Evolutionary conservation across 1,140 invertebrate species (phyloP), one percentile per base, ranked within the genome.

Genomic region (Chironomus striatipennis): DNA sequence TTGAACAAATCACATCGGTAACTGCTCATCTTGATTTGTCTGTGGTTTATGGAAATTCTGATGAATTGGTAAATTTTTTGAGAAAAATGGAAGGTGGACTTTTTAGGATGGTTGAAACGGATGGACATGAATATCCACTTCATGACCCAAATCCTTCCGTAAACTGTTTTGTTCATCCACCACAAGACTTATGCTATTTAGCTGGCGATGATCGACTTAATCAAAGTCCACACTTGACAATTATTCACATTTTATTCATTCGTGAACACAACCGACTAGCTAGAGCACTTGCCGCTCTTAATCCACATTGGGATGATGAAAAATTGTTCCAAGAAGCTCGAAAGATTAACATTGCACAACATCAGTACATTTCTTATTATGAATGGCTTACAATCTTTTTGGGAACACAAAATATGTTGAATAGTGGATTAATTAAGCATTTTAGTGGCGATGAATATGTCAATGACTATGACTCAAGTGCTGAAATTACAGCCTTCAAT

Each of bases 201-300:
- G 83, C 90, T 21, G 91, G 96, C 76, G 96, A 98, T 79, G 83
- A 85, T 24, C 84, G 96, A 76, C 90, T 90, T 0, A 98, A 98
- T 83, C 95, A 98, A 81, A 93, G 93, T 78, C 88, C 92, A 0
- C 89, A 91, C 75, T 79, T 96, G 43, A 89, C 92, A 0, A 83
- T 93, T 6, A 82, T 98, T 0, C 96, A 98, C 77, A 90, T 93
- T 0, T 80, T 97, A 4, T 85, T 94, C 67, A 83, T 97, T 74
- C 85, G 97, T 75, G 93, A 98, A 80, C 96, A 98, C 81, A 98
- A 98, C 82, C 86, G 93, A 70, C 85, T 98, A 17, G 94, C 95
- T 0, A 86, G 88, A 57, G 82, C 80, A 42, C 83, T 99, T 0
- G 80, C 86, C 0, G 78, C 84, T 7, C 79, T 97, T 0, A 98